A percentile compares a stretch with the other conserved stretches of the same genome.
phyloP scores from a whole-genome alignment of 64 coral and sea anemone species.

The Anthopleura sola region DNA sequence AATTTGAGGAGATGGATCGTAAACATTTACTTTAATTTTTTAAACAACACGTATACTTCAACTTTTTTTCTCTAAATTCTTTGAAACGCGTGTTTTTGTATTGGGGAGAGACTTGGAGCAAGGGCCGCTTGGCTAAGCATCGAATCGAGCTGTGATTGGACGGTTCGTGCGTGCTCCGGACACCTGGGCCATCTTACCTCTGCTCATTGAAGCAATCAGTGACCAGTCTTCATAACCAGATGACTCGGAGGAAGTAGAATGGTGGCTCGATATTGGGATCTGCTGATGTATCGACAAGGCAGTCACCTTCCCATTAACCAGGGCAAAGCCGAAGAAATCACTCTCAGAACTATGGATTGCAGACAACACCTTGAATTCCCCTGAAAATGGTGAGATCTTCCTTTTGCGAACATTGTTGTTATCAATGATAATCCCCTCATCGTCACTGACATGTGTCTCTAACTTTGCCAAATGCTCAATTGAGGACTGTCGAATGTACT shows the following conservation, averaged over 20 bases:
- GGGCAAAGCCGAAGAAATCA: conserved; percentile 74
- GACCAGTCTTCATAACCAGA: conserved; percentile 68
- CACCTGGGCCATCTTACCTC: conserved; percentile 69
- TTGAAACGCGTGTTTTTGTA: no score
- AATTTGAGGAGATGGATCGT: no score
- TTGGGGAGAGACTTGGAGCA: no score
- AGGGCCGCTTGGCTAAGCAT: no score
- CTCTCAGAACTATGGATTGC: conserved; percentile 69
- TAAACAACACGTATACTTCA: no score
- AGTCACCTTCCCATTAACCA: conserved; percentile 56
- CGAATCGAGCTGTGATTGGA: no score
- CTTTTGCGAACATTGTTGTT: conserved; percentile 73
- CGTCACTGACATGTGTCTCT: conserved; percentile 26
- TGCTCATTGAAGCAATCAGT: conserved; percentile 83
- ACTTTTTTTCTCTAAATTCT: no score
- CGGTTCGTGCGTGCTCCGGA: no score
- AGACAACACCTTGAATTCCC: conserved; percentile 57
- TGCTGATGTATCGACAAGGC: conserved; percentile 72
- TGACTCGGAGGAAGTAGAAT: conserved; percentile 77
- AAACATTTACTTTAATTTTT: no score
- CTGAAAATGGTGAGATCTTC: conserved; percentile 29
- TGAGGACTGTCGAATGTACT: conserved; percentile 90
- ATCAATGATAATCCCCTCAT: conserved; percentile 62
- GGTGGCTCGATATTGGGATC: conserved; percentile 27
- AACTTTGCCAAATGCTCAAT: conserved; percentile 11